Evolutionary conservation across 2,113 vertebrate species (phyloP), one percentile per base, ranked within the genome.

Genomic region (Pyxicephalus adspersus): DNA sequence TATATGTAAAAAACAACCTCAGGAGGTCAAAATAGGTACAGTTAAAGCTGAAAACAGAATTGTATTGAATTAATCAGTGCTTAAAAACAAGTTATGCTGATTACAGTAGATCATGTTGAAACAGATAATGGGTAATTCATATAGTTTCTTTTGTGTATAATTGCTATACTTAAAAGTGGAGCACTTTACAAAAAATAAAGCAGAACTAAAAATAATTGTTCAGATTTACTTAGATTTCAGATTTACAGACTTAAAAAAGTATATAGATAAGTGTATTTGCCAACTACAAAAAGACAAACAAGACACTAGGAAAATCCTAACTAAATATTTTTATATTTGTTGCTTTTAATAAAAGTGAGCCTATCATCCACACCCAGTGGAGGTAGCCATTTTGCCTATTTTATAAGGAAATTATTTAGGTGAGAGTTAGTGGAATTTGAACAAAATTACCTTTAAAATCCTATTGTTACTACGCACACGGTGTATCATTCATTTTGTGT

Each of bases 61-160:
- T 26, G 22, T 54, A 60, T 25, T 54, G 50, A 71, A 51, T n/a
- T 54, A 54, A 70, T 13, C 68, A 34, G 29, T 74, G 20, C 23
- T 60, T 19, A 18, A 60, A 74, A 74, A 74, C 38, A 28, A 9
- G 19, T 60, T 54, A 74, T 74, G 71, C 71, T 60, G 71, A 58
- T 38, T 29, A 61, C 22, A 61, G 58, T 22, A 61, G 9, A 61
- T 5, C 23, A 55, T 16, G 3, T 8, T 23, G 71, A 58, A 17
- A 55, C 26, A 74, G 28, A 22, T 9, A 52, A 58, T 29, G 52
- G 66, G 54, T 13, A 11, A 5, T 45, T 3, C 19, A 34, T 26
- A 20, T 23, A 26, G 28, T 52, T 11, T 31, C 3, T 20, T 29
- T 58, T 57, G 28, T 73, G 52, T 5, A 22, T 15, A 58, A 34